Base-by-base conservation (phyloP, 2,113 vertebrate genomes). In the Rostratula benghalensis region DNA sequence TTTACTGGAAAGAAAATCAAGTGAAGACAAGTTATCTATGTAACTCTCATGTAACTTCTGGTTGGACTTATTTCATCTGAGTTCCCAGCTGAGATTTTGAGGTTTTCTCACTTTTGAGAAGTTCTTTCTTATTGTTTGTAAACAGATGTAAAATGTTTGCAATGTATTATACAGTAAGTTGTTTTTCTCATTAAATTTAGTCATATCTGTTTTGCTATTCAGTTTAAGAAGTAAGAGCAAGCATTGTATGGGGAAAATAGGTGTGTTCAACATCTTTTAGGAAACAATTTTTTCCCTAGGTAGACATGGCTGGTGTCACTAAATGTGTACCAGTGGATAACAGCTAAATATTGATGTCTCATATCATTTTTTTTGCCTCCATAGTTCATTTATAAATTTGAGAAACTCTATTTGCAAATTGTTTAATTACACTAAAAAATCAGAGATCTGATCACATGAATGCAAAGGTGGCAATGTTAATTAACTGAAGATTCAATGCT, bases 361-460 rank as follows among this genome's bases (percentile, higher is more conserved):
- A 73, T 80, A 54, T 20, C 39, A 53, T 64, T 20, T 51, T 76
- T 75, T 91, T 87, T 87, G 30, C 82, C 73, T 93, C n/a, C 4
- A 4, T 12, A 60, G 51, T 83, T 84, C 27, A 43, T 79, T 95
- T 83, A 64, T 71, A 63, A 77, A 67, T 78, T 33, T 4, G 50
- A 83, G 63, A 71, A 68, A 18, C 43, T 57, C 37, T 80, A 91
- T 98, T 97, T 97, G 95, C 56, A 70, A 93, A 65, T 94, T 97
- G 71, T 86, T 95, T 95, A 95, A 95, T 98, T 98, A 97, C 98
- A 98, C 97, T 98, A 96, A 84, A 95, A 98, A 98, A 96, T 94
- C 95, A 81, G 90, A 78, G 81, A 90, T 93, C 73, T 91, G 95
- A 96, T 98, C 90, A 78, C 95, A 78, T 33, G 94, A 93, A 81